A percentile compares a stretch with the other conserved stretches of the same genome.
Conservation (phyloP, 2,888 invertebrate genomes). For the Orthosia incerta region DNA sequence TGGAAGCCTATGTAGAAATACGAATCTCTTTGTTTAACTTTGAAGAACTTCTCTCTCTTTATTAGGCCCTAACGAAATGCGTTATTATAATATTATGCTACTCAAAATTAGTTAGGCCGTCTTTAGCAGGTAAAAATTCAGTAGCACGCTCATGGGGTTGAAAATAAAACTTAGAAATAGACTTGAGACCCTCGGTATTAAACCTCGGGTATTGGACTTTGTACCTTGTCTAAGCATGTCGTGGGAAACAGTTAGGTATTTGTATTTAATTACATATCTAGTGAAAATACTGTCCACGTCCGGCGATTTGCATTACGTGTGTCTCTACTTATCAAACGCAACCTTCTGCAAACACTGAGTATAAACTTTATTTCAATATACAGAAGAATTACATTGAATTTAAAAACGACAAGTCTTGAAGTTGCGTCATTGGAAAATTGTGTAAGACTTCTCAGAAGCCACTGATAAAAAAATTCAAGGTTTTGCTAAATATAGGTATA, state of each 20-base stretch:
- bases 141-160: background rate
- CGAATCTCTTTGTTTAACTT: no score
- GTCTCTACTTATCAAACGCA: constrained; percentile 11
- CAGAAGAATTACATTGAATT: constrained; percentile 33
- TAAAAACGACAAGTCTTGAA: constrained; percentile 7
- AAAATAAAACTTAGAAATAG: background rate
- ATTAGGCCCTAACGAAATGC: no score
- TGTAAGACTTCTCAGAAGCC: constrained; percentile 45
- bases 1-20: no score
- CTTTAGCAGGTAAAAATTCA: background rate
- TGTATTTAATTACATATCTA: constrained; percentile 6
- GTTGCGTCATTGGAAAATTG: constrained; percentile 55
- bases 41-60: no score
- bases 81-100: no score
- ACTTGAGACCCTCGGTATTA: background rate
- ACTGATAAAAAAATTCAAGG: constrained; percentile 48
- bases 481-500: constrained; percentile 44
- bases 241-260: constrained; percentile 20
- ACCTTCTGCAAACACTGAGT: constrained; percentile 8
- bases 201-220: background rate
- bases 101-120: background rate
- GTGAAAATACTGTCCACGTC: constrained; percentile 26
- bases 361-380: constrained; percentile 6
- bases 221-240: background rate
- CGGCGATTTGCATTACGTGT: constrained; percentile 33